A percentile compares a stretch with the other conserved stretches of the same genome.
Conservation (phyloP, 2,797 vertebrate species). For the Psittacula echo region DNA sequence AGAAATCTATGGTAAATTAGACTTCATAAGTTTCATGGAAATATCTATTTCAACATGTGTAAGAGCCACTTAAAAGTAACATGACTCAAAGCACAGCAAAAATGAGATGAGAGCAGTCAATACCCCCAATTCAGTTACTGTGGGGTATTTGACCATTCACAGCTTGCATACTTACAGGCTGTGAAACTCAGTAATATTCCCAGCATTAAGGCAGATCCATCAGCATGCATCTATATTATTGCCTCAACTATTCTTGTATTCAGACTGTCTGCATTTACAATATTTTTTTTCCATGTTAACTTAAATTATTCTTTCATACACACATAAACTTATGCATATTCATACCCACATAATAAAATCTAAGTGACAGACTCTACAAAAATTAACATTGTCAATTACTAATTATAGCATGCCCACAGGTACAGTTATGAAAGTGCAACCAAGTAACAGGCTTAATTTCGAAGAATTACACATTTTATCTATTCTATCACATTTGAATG, state of each 20-base stretch:
- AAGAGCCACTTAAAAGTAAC: neutral
- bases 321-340: neutral
- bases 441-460: neutral
- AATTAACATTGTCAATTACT: slow-evolving; percentile 29
- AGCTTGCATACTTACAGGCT: neutral
- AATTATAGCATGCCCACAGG: neutral
- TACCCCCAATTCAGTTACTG: neutral
- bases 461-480: neutral
- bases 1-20: neutral
- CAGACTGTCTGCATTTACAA: neutral
- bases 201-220: neutral
- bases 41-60: neutral
- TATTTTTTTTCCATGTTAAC: neutral
- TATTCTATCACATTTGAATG: neutral
- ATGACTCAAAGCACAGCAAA: neutral
- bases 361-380: neutral
- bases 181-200: neutral
- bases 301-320: neutral
- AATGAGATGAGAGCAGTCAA: neutral
- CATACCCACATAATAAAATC: neutral
- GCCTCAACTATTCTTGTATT: neutral
- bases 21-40: neutral
- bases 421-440: neutral
- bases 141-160: neutral
- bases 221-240: neutral